Evolutionary conservation across 1,140 invertebrate species (phyloP).

Genomic region (Muscidifurax raptorellus): DNA sequence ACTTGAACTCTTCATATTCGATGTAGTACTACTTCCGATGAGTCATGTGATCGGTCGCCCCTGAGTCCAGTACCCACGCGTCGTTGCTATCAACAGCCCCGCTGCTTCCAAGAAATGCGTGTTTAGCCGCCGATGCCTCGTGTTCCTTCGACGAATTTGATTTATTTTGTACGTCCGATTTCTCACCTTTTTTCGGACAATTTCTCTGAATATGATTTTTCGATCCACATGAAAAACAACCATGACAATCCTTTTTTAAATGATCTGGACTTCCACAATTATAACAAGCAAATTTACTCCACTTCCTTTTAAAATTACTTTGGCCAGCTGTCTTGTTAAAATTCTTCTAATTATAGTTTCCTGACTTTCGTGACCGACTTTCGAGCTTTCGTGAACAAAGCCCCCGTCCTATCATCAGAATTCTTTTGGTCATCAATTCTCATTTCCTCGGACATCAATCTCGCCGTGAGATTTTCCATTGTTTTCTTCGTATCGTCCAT

Average conservation of each 20-base stretch:
- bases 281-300: not conserved
- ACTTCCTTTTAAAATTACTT: not conserved
- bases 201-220: too few species aligned
- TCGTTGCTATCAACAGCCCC: not conserved
- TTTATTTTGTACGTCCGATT: not conserved
- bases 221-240: too few species aligned
- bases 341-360: not conserved
- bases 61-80: conserved; percentile 25
- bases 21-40: not conserved
- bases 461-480: not conserved
- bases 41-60: conserved; percentile 26
- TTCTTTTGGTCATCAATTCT: conserved; percentile 50
- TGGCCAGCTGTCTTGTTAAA: not conserved
- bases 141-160: not conserved
- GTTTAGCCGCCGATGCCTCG: not conserved
- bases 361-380: too few species aligned
- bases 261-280: too few species aligned
- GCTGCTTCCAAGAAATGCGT: not conserved
- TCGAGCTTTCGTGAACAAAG: not conserved
- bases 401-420: conserved; percentile 45
- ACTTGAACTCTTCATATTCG: not conserved
- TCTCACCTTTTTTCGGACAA: too few species aligned
- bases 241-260: too few species aligned
- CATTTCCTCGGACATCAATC: not conserved
- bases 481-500: not conserved